Evolutionary conservation across 1,140 invertebrate species (phyloP).

Genomic region (Zaprionus taronus): DNA sequence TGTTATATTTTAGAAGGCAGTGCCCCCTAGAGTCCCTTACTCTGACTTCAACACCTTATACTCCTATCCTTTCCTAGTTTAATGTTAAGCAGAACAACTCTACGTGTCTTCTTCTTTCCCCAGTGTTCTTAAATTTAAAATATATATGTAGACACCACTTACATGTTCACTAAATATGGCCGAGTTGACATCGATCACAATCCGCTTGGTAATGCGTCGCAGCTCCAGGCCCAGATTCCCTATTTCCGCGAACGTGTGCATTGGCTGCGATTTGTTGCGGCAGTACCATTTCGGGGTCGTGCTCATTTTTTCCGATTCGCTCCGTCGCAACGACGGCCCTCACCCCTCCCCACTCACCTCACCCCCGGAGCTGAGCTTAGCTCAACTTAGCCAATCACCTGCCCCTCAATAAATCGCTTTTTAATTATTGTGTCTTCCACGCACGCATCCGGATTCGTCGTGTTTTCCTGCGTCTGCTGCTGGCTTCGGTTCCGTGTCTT

Average conservation of each 20-base stretch:
- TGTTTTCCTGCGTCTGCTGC: slow-evolving; percentile 41
- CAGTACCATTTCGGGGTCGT: slow-evolving; percentile 83
- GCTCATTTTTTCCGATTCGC: slow-evolving; percentile 74
- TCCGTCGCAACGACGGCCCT: slow-evolving; percentile 28
- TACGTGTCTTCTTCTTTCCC: too few species aligned
- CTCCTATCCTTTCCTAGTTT: neutral
- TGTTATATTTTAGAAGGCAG: too few species aligned
- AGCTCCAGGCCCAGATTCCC: slow-evolving; percentile 75
- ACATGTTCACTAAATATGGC: slow-evolving; percentile 80
- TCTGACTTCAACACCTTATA: neutral
- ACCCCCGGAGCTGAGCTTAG: slow-evolving; percentile 30
- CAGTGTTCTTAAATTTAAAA: too few species aligned
- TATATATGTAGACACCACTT: slow-evolving; percentile 34
- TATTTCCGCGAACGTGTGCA: slow-evolving; percentile 82
- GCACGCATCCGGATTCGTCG: slow-evolving; percentile 64
- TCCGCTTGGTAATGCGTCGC: slow-evolving; percentile 74
- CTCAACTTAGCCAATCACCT: slow-evolving; percentile 53
- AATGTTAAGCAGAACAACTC: too few species aligned
- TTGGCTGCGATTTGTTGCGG: slow-evolving; percentile 83
- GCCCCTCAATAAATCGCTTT: slow-evolving; percentile 69
- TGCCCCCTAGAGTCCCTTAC: too few species aligned
- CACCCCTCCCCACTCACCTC: slow-evolving; percentile 13
- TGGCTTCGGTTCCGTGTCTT: neutral
- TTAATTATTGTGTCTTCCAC: slow-evolving; percentile 81
- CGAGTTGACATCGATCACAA: slow-evolving; percentile 79